Base-by-base conservation (phyloP, 2,888 invertebrate genomes). In the Octonoba sinensis region DNA sequence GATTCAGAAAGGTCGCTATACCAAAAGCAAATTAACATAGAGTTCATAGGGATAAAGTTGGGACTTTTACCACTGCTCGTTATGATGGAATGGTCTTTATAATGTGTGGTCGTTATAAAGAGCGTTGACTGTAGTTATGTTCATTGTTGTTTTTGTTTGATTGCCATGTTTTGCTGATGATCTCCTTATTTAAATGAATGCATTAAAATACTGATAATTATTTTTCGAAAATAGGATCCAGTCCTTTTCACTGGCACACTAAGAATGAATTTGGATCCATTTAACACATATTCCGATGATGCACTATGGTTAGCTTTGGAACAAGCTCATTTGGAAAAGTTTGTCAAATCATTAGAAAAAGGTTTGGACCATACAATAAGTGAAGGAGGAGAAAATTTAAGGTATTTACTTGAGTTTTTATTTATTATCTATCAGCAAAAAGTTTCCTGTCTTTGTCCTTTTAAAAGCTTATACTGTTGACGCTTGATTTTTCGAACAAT, bases 191-290 rank as follows among this genome's bases (percentile, higher is more conserved):
- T 36, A 36, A 36, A 3, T 36, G 36, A 1, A 4, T 36, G 8
- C 3, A 36, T 1, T 36, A 36, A 36, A 36, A 36, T 8, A 36
- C 36, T 36, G 36, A 36, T 36, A 36, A 36, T 36, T 36, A 11
- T 8, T 4, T 36, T 27, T 27, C 6, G 6, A 27, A 27, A 27
- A 36, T 36, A 90, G 91, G 98, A 99, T 90, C 97, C 98, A 0
- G 95, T 97, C 62, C 91, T 99, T 82, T 98, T 98, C 90, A 96
- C 96, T 20, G 97, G 97, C 65, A 93, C 93, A 8, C 90, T 99
- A 86, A 91, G 98, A 71, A 91, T 95, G 90, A 98, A 98, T 90
- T 91, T 98, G 83, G 98, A 98, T 91, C 98, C 98, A 3, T 96
- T 97, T 89, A 91, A 92, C 85, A 88, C 89, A 1, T 82, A 85